A percentile compares a stretch with the other conserved stretches of the same genome.
Evolutionary conservation across 2,888 invertebrate species (phyloP).

Genomic region (Bellardia pandia): DNA sequence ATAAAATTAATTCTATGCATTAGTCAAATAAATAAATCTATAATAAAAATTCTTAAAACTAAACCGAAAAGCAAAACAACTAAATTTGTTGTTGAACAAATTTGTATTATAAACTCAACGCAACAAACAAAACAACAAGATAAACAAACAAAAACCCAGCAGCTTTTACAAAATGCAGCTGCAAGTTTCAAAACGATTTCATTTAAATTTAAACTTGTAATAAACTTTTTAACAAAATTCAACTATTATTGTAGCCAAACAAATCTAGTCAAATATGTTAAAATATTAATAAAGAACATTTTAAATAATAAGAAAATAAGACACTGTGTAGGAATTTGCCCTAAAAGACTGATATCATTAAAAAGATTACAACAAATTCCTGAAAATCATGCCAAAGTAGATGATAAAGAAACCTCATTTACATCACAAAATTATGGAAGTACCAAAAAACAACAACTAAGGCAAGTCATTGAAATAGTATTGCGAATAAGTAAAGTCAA

Average conservation of each 20-base stretch:
- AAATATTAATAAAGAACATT: conserved; percentile 39
- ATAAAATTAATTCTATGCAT: conserved; percentile 53
- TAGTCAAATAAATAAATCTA: conserved; percentile 49
- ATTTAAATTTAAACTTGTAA: conserved; percentile 28
- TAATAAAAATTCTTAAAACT: conserved; percentile 52
- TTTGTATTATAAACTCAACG: conserved; percentile 53
- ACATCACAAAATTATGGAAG: neutral
- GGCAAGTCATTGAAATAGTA: neutral
- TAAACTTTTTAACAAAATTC: conserved; percentile 63
- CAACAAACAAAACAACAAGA: conserved; percentile 34
- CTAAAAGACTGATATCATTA: conserved; percentile 83
- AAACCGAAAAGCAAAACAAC: neutral
- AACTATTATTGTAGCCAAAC: conserved; percentile 17
- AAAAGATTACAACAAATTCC: conserved; percentile 80
- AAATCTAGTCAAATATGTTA: conserved; percentile 46
- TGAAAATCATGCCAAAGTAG: conserved; percentile 52
- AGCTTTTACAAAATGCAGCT: conserved; percentile 6
- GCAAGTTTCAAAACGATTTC: conserved; percentile 27
- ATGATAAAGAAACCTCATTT: neutral
- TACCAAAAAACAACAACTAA: neutral
- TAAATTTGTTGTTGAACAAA: neutral
- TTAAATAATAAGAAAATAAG: conserved; percentile 41
- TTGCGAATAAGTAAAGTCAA: neutral
- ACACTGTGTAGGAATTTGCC: conserved; percentile 80
- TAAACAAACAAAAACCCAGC: conserved; percentile 23